Percentiles rank a stretch among this genome's conserved stretches.
These are phyloP conservation scores for Macrobrachium rosenbergii DNA, from an alignment of 1,140 invertebrate species.

Conservation along the genomic window DNA sequence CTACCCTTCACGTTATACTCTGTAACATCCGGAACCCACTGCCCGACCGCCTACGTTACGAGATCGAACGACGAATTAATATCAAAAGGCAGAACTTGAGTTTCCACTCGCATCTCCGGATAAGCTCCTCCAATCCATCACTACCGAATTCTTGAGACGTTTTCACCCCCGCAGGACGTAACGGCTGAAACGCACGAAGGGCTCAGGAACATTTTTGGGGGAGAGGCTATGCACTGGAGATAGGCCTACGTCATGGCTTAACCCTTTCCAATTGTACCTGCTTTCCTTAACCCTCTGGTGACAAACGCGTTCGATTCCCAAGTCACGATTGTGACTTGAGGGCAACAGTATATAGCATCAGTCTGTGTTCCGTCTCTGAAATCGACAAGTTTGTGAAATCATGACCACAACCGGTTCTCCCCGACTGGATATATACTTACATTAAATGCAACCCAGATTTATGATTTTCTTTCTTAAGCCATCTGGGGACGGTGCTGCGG, in stretches of 20 bases:
- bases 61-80: background rate
- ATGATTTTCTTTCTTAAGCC: too few relatives aligned
- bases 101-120: background rate
- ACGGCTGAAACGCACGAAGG: constrained; percentile 36
- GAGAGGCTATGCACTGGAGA: constrained; percentile 55
- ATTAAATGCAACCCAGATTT: too few relatives aligned
- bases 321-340: constrained; percentile 21
- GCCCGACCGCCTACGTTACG: too few relatives aligned
- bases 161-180: constrained; percentile 19
- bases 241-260: constrained; percentile 58
- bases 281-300: constrained; percentile 51
- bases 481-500: too few relatives aligned
- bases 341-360: too few relatives aligned
- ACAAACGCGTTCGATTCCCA: constrained; percentile 54
- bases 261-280: constrained; percentile 55
- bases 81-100: background rate
- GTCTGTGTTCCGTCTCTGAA: too few relatives aligned
- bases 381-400: too few relatives aligned
- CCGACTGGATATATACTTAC: too few relatives aligned
- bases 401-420: too few relatives aligned
- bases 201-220: constrained; percentile 34
- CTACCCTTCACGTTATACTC: constrained; percentile 18
- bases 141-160: too few relatives aligned
- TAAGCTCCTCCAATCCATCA: too few relatives aligned
- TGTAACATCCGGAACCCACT: background rate